These are phyloP conservation scores for Varanus komodoensis DNA, from an alignment of 2,113 vertebrate species.

Conservation along the genomic window DNA sequence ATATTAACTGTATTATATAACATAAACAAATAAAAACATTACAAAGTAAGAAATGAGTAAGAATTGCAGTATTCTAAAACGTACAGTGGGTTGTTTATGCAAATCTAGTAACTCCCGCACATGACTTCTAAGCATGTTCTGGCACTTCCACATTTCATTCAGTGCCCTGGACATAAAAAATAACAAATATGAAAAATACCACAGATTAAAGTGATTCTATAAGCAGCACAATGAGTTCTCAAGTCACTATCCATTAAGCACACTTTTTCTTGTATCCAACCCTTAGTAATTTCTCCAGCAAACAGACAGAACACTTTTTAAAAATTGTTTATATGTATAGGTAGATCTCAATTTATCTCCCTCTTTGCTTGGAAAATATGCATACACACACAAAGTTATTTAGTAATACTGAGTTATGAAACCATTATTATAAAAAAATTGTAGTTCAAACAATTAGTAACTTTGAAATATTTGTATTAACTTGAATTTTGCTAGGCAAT, in stretches of 20 bases:
- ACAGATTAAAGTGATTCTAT: background rate
- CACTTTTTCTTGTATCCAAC: background rate
- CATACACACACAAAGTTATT: background rate
- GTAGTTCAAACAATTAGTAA: background rate
- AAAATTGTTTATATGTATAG: background rate
- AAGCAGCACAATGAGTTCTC: background rate
- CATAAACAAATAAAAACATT: background rate
- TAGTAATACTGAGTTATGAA: background rate
- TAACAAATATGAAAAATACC: constrained; percentile 14
- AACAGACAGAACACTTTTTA: background rate
- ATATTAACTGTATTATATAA: background rate
- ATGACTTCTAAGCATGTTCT: constrained; percentile 97
- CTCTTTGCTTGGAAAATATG: too few species aligned
- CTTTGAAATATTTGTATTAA: background rate
- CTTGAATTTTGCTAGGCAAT: background rate
- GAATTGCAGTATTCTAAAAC: constrained; percentile 61
- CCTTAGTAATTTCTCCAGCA: background rate
- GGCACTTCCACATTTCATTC: constrained; percentile 99
- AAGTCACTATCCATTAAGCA: background rate
- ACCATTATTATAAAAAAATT: background rate
- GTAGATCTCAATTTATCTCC: background rate
- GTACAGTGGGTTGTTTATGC: constrained; percentile 93
- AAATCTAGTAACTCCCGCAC: constrained; percentile 96
- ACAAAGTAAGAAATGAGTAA: background rate
- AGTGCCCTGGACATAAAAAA: constrained; percentile 83